phyloP scores from a whole-genome alignment of 2,797 vertebrate species.

The Poliocrania exsul region DNA sequence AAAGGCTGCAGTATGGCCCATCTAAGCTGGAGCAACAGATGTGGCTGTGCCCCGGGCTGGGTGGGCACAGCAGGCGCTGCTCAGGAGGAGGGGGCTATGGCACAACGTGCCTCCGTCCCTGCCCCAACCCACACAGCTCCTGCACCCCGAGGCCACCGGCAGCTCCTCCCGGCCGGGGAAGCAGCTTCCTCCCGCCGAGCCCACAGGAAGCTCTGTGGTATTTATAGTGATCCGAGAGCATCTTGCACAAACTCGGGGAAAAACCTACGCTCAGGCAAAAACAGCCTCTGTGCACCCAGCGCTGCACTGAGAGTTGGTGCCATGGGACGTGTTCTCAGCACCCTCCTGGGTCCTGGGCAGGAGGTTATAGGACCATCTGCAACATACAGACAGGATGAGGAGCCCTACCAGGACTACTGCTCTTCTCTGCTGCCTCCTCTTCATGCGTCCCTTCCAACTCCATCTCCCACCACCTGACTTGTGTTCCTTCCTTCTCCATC shows the following conservation, averaged over 20 bases:
- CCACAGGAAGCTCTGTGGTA: too few relatives aligned
- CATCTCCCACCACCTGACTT: not conserved
- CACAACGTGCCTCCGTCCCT: not conserved
- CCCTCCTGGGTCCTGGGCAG: not conserved
- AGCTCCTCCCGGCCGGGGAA: not conserved
- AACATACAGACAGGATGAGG: not conserved
- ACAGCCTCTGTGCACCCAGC: not conserved
- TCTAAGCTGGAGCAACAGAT: accelerated
- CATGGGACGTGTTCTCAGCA: accelerated
- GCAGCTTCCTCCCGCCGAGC: too few relatives aligned
- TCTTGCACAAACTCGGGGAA: not conserved
- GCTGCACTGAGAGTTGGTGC: not conserved
- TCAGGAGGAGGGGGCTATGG: not conserved
- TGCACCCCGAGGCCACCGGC: not conserved
- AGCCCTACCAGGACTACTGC: not conserved
- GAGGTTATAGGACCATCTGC: not conserved
- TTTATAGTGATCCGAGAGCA: not conserved
- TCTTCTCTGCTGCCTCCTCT: not conserved
- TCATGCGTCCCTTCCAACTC: not conserved
- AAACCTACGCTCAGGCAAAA: not conserved
- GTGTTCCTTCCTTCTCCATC: not conserved
- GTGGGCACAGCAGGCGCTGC: not conserved
- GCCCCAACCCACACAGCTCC: too few relatives aligned
- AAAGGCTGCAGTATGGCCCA: accelerated
- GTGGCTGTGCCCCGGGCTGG: not conserved